phyloP scores from a whole-genome alignment of 2,113 vertebrate genomes.

The Rhodinocichla rosea region DNA sequence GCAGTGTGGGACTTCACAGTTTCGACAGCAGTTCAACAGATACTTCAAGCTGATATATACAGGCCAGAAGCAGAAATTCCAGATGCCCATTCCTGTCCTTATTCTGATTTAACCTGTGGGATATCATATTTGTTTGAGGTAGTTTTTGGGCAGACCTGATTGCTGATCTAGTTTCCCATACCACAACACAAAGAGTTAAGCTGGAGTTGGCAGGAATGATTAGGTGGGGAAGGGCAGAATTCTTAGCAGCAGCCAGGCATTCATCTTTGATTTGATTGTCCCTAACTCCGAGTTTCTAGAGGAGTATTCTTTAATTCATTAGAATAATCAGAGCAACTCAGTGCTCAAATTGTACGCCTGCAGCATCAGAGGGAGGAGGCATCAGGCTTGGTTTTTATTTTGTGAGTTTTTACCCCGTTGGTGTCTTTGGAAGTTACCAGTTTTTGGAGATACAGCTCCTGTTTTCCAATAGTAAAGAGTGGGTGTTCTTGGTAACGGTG shows the following conservation, averaged over 20 bases:
- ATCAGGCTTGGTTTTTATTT: neutral
- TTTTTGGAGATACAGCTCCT: neutral
- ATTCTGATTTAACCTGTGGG: neutral
- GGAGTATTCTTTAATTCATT: neutral
- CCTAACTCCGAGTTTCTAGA: neutral
- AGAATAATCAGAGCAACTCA: neutral
- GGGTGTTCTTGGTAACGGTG: neutral
- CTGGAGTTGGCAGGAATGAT: neutral
- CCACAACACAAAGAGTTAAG: neutral
- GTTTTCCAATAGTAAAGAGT: neutral
- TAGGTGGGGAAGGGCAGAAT: neutral
- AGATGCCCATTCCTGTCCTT: neutral
- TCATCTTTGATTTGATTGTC: neutral
- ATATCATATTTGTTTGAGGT: neutral
- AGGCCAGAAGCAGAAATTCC: neutral
- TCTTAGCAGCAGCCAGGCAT: neutral
- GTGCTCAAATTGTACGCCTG: neutral
- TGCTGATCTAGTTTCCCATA: neutral
- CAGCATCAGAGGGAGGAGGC: neutral
- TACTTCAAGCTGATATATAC: neutral
- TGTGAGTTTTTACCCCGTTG: neutral
- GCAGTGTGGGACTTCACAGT: neutral
- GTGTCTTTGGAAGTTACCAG: neutral
- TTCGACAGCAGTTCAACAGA: neutral
- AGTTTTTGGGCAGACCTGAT: neutral